These are phyloP conservation scores for Cynoglossus semilaevis DNA, from an alignment of 2,113 vertebrate genomes.

Conservation along the genomic window DNA sequence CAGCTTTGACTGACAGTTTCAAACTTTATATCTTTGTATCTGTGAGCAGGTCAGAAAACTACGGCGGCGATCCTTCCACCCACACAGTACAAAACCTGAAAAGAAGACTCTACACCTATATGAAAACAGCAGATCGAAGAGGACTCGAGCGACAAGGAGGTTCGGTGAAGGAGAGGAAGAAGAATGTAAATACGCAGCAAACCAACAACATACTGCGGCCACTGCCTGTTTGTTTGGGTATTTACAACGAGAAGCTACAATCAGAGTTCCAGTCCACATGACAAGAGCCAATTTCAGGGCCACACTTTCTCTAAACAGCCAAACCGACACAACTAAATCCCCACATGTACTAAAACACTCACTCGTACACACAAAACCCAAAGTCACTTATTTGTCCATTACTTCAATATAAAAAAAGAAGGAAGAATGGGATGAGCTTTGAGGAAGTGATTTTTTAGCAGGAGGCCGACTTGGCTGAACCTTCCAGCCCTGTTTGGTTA, in stretches of 20 bases:
- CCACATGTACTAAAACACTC: constrained; percentile 16
- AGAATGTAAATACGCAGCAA: constrained; percentile 73
- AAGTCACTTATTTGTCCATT: constrained; percentile 53
- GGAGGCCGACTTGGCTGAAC: constrained; percentile 61
- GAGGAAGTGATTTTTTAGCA: constrained; percentile 45
- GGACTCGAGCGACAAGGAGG: constrained; percentile 20
- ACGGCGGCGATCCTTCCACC: too few species aligned
- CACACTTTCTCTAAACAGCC: constrained; percentile 58
- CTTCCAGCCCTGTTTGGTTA: constrained; percentile 63
- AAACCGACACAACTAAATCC: constrained; percentile 53
- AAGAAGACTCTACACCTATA: constrained; percentile 3
- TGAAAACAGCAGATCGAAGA: constrained; percentile 39
- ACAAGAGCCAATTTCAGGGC: constrained; percentile 62
- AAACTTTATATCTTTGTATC: constrained; percentile 16
- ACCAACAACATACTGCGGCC: constrained; percentile 60
- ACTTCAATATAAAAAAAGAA: constrained; percentile 41
- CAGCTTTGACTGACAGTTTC: constrained; percentile 29
- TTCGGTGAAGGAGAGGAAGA: constrained; percentile 30
- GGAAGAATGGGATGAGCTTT: constrained; percentile 24
- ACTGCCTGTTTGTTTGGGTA: constrained; percentile 75
- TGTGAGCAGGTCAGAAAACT: too few species aligned
- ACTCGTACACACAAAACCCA: constrained; percentile 31
- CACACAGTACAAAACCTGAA: not conserved
- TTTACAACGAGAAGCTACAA: constrained; percentile 70
- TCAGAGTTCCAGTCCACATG: constrained; percentile 62